Conservation (phyloP, 1,140 invertebrate species). For the Trichonephila inaurata region DNA sequence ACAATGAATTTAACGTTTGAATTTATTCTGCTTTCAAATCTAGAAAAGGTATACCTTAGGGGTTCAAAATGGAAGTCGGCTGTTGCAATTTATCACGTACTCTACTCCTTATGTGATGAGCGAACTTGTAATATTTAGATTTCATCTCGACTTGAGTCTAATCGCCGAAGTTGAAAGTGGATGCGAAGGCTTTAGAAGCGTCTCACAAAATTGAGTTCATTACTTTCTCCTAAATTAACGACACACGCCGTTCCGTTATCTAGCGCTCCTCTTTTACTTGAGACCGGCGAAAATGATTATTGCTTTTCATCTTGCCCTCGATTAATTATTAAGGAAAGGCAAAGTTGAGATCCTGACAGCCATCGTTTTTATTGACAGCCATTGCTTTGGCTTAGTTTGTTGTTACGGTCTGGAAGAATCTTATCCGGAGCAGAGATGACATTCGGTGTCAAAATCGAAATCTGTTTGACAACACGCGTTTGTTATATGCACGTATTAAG, state of each 20-base stretch:
- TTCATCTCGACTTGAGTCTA: conserved; percentile 22
- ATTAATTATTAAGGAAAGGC: conserved; percentile 30
- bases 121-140: conserved; percentile 50
- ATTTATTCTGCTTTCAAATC: conserved; percentile 44
- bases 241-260: conserved; percentile 5
- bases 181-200: not conserved
- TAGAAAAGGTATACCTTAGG: conserved; percentile 35
- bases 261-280: not conserved
- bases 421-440: not conserved
- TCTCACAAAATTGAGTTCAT: conserved; percentile 44
- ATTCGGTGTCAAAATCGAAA: not conserved
- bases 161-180: not conserved
- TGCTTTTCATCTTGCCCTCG: conserved; percentile 6
- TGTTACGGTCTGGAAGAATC: not conserved
- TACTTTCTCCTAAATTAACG: conserved; percentile 37
- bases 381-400: not conserved
- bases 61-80: conserved; percentile 30
- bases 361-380: not conserved
- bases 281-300: conserved; percentile 27
- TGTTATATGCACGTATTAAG: not conserved
- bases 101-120: conserved; percentile 7
- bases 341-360: conserved; percentile 2
- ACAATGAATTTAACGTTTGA: conserved; percentile 36
- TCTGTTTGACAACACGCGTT: not conserved
- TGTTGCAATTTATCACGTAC: conserved; percentile 29